phyloP scores from a whole-genome alignment of 1,140 invertebrate genomes.

The Sycobia sp. region DNA sequence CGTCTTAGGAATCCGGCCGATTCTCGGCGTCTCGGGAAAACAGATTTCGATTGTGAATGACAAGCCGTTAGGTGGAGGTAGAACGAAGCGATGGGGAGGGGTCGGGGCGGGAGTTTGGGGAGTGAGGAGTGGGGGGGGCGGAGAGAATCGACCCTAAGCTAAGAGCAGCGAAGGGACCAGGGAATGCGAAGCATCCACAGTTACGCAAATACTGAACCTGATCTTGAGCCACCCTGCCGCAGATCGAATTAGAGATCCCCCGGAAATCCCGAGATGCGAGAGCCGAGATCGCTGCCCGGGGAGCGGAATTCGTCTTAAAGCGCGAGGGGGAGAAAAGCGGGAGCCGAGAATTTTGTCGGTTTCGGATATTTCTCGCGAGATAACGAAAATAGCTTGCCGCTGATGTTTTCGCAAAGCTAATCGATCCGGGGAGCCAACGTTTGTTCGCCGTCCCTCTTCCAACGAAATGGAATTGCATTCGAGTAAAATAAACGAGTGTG shows the following conservation, averaged over 20 bases:
- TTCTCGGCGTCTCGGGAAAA: constrained; percentile 50
- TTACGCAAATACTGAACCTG: constrained; percentile 52
- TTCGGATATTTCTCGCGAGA: constrained; percentile 1
- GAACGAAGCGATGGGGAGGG: no score
- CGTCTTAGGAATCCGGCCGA: constrained; percentile 57
- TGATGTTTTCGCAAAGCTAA: not conserved
- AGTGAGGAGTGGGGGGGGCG: no score
- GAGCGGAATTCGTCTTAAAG: constrained; percentile 18
- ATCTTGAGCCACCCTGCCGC: constrained; percentile 39
- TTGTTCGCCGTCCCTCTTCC: no score
- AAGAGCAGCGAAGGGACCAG: constrained; percentile 37
- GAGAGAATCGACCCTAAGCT: constrained; percentile 39
- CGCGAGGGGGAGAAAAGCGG: not conserved
- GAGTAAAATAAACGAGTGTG: no score
- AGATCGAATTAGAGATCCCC: constrained; percentile 48
- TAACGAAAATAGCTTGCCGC: not conserved
- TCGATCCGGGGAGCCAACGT: not conserved
- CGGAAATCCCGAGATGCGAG: constrained; percentile 1
- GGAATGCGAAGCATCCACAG: constrained; percentile 54
- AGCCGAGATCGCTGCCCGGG: constrained; percentile 9
- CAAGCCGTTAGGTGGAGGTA: no score
- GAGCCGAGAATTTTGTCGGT: not conserved
- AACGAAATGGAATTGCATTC: no score
- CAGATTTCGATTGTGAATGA: constrained; percentile 58
- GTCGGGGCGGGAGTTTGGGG: not conserved